Base-by-base conservation (phyloP, 2,888 invertebrate species). In the Lasiommata megera region DNA sequence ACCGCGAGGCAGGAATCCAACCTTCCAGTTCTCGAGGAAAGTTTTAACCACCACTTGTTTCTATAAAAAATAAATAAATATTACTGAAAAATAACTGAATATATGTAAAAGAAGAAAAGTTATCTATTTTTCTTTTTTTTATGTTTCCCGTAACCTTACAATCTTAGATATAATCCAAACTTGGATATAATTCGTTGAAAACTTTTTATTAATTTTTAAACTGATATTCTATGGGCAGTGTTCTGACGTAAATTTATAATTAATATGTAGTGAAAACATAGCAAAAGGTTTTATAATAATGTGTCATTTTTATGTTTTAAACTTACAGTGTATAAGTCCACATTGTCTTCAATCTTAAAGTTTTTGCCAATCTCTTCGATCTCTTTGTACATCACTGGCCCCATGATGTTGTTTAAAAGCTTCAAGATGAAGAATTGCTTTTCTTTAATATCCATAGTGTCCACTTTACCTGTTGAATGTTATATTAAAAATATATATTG, bases 41-140 rank as follows among this genome's bases (percentile, higher is more conserved):
- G 90, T 86, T 64, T 93, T 92, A 3, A 94, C 92, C 41, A 88
- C 88, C 68, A 93, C 92, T 8, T 80, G 77, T 74, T 92, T 92
- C 93, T 93, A 80, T 23, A 77, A 80, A 68, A 34, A 53, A 29
- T 34, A 77, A 80, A 68, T 36, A 54, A 23, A 23, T 23, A 23
- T 23, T 23, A n/a, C n/a, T n/a, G n/a, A n/a, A n/a, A n/a, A n/a
- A n/a, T n/a, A n/a, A n/a, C n/a, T n/a, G n/a, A n/a, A n/a, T n/a
- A n/a, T n/a, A n/a, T n/a, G n/a, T n/a, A n/a, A n/a, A n/a, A n/a
- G n/a, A n/a, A n/a, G n/a, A n/a, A n/a, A n/a, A n/a, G n/a, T n/a
- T n/a, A n/a, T n/a, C n/a, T n/a, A n/a, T n/a, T n/a, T n/a, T n/a
- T n/a, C n/a, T n/a, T n/a, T n/a, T n/a, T n/a, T n/a, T n/a, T n/a